Evolutionary conservation across 35 echinoderm and acorn worm species (phyloP).

Genomic region (Lytechinus variegatus): DNA sequence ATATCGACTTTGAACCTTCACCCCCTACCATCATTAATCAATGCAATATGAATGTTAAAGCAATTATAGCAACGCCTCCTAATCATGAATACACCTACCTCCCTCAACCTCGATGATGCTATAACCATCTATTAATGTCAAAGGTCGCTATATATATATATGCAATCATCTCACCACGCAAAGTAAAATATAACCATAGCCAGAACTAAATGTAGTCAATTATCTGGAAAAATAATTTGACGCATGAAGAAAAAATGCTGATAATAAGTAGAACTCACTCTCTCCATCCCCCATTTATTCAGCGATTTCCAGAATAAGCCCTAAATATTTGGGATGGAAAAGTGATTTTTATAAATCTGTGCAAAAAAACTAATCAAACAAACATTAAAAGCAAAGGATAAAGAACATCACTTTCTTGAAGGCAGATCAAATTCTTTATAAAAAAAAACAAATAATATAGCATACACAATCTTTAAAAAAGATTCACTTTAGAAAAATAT

Average conservation of each 20-base stretch:
- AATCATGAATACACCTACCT: neutral
- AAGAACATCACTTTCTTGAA: too few species aligned
- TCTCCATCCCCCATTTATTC: neutral
- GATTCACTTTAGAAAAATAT: too few species aligned
- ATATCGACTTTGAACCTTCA: too few species aligned
- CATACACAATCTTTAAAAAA: too few species aligned
- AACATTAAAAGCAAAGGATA: too few species aligned
- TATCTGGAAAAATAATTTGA: neutral
- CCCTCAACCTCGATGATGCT: neutral
- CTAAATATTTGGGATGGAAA: neutral
- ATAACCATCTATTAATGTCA: neutral
- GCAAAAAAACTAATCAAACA: too few species aligned
- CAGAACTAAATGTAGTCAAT: neutral
- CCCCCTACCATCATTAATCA: neutral
- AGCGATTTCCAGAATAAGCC: constrained; percentile 14
- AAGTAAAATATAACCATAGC: neutral
- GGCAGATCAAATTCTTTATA: constrained; percentile 2
- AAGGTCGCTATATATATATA: neutral
- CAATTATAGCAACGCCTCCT: neutral
- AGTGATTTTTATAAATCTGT: neutral
- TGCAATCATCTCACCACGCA: neutral
- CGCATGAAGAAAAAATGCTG: neutral
- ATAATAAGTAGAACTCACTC: neutral
- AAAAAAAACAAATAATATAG: too few species aligned
- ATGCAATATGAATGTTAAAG: neutral